phyloP scores from a whole-genome alignment of 2,888 invertebrate genomes.

The Drosophila macrospina region DNA sequence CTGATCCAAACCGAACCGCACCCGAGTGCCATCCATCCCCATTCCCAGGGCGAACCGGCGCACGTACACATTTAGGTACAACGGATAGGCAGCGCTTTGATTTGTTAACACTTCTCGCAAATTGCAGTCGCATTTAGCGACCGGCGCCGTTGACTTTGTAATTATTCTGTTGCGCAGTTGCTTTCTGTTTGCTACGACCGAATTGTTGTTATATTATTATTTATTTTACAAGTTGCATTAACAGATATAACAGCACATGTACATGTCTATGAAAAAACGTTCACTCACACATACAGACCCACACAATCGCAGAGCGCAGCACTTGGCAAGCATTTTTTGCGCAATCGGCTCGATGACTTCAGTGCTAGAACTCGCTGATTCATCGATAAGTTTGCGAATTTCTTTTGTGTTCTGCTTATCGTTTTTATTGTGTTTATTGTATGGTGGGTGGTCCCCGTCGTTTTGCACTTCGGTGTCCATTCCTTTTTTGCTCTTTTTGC shows the following conservation, averaged over 20 bases:
- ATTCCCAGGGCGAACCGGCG: constrained; percentile 22
- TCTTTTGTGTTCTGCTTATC: constrained; percentile 55
- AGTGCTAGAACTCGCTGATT: constrained; percentile 46
- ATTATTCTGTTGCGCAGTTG: constrained; percentile 73
- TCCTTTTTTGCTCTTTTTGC: constrained; percentile 1
- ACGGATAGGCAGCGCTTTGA: constrained; percentile 19
- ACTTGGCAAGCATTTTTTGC: constrained; percentile 25
- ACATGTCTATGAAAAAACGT: background rate
- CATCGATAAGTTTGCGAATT: constrained; percentile 58
- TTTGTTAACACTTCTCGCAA: constrained; percentile 57
- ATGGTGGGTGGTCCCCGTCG: constrained; percentile 49
- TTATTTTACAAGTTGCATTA: constrained; percentile 49
- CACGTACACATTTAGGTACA: constrained; percentile 44
- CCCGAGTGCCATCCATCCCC: background rate
- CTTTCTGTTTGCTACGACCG: constrained; percentile 10
- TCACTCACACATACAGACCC: background rate
- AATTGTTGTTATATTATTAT: constrained; percentile 45
- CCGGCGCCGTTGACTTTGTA: constrained; percentile 54
- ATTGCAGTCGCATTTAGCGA: constrained; percentile 51
- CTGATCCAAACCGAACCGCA: constrained; percentile 9
- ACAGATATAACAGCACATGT: constrained; percentile 39
- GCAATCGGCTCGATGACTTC: constrained; percentile 39
- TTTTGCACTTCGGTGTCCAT: constrained; percentile 51
- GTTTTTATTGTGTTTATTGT: constrained; percentile 19
- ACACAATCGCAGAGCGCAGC: constrained; percentile 8